Conservation (phyloP, 2,113 vertebrate genomes). For the Gopherus flavomarginatus region DNA sequence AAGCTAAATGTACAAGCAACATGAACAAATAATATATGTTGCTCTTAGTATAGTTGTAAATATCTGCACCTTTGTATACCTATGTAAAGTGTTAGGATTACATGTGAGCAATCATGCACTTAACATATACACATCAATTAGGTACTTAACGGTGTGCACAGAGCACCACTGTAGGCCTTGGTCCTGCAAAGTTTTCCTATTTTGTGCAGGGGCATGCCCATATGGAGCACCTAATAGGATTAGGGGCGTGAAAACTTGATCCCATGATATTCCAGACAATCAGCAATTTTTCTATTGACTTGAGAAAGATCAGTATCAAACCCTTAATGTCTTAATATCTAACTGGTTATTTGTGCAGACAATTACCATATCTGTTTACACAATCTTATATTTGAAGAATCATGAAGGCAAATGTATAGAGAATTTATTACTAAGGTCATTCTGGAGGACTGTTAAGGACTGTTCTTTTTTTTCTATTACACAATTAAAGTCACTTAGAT, state of each 20-base stretch:
- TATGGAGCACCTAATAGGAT: background rate
- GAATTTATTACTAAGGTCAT: background rate
- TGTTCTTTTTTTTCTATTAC: background rate
- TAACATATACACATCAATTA: background rate
- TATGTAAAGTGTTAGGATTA: background rate
- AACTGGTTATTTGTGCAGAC: accelerated
- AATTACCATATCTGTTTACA: accelerated
- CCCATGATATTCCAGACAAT: background rate
- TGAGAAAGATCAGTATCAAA: background rate
- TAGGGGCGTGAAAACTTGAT: background rate
- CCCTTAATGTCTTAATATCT: accelerated
- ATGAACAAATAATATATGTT: background rate
- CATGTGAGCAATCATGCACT: background rate
- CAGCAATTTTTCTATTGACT: background rate
- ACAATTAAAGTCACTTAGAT: too few species aligned
- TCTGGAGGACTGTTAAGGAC: background rate
- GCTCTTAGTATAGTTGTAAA: background rate
- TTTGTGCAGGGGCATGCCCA: background rate
- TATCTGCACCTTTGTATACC: background rate
- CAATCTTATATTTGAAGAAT: background rate
- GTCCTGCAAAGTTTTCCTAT: background rate
- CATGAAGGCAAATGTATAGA: background rate
- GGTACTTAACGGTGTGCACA: accelerated
- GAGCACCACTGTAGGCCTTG: background rate
- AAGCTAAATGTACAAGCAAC: background rate